Evolutionary conservation across 1,140 invertebrate species (phyloP).

Genomic region (Hesperophylax magnus): DNA sequence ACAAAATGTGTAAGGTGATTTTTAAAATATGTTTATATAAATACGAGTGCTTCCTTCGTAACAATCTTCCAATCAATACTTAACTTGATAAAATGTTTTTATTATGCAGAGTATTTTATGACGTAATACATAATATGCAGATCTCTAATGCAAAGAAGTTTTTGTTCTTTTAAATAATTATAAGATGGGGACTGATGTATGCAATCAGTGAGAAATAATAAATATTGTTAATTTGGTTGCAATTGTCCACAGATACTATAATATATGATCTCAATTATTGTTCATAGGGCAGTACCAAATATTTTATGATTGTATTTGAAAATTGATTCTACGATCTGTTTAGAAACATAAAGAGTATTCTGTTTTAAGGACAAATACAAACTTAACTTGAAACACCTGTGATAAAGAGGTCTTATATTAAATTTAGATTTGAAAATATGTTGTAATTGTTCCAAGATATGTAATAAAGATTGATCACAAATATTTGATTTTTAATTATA

Average conservation of each 20-base stretch:
- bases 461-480: neutral
- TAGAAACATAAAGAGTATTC: constrained; percentile 35
- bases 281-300: constrained; percentile 59
- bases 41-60: too few species aligned
- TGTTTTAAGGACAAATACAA: constrained; percentile 26
- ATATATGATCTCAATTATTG: constrained; percentile 58
- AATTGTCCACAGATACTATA: constrained; percentile 12
- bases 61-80: too few species aligned
- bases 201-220: too few species aligned
- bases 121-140: too few species aligned
- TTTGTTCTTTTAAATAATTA: too few species aligned
- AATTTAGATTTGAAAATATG: constrained; percentile 46
- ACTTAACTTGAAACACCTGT: constrained; percentile 40
- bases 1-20: too few species aligned
- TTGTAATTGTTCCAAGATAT: constrained; percentile 11
- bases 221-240: neutral
- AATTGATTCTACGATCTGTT: constrained; percentile 37
- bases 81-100: too few species aligned
- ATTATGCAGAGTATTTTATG: too few species aligned
- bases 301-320: constrained; percentile 62
- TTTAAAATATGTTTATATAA: too few species aligned
- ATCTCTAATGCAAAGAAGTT: too few species aligned
- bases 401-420: constrained; percentile 52
- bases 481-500: too few species aligned
- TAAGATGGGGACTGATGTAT: too few species aligned